Base-by-base conservation (phyloP, 2,888 invertebrate species). In the Eledona agricola region DNA sequence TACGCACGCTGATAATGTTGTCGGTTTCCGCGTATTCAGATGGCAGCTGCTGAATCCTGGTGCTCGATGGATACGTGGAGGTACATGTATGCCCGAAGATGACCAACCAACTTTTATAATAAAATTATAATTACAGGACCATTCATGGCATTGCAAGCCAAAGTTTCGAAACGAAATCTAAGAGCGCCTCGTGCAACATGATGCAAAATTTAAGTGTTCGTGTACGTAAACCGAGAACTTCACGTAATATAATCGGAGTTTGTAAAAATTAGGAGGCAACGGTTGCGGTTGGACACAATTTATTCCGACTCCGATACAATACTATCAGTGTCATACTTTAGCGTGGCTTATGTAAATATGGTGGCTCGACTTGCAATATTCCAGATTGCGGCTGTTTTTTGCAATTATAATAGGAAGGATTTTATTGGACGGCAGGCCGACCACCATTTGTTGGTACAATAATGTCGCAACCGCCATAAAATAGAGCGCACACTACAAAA, bases 271-370 rank as follows among this genome's bases (percentile, higher is more conserved):
- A 4, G 26, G 10, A 40, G 15, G 38, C 25, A 25, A 34, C 7
- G 12, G 10, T 19, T 11, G 20, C 19, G 22, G 22, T 6, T 25
- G 6, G 26, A 19, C 15, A 28, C 16, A 28, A 53, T 47, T 40
- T 47, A 53, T 53, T 47, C 29, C 17, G 37, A 47, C 34, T 28
- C 22, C 31, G 11, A 54, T 43, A 54, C 54, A 54, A 54, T 54
- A 49, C 54, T 54, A 54, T 54, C 54, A 50, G 49, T 42, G 49
- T 43, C 49, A 49, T 54, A 54, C 34, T 49, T 28, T 42, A 42
- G 35, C 49, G 23, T 49, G 29, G 42, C 35, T 53, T 54, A 54
- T 54, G 49, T 54, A 54, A 54, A 54, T 54, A 42, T 17, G 35
- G 26, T 16, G 40, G 19, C 17, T 28, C 42, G 43, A 29, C 19